Evolutionary conservation across 2,113 vertebrate genomes (phyloP).

Genomic region (Alosa alosa): DNA sequence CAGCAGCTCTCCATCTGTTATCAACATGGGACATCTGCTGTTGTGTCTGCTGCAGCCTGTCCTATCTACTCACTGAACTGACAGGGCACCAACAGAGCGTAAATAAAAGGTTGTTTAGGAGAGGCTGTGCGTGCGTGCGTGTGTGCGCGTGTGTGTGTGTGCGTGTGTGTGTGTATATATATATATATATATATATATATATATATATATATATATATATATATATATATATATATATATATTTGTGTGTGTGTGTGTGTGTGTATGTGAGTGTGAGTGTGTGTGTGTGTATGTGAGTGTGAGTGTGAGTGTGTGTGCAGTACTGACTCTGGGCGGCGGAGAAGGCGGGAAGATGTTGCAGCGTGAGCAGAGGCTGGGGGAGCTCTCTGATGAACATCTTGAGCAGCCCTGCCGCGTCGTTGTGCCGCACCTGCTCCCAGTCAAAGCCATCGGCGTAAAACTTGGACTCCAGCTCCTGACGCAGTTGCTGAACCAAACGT

Average conservation of each 20-base stretch:
- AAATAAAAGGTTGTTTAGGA: not conserved
- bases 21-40: not conserved
- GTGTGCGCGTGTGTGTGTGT: not conserved
- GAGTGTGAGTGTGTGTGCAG: constrained; percentile 21
- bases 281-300: not conserved
- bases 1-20: not conserved
- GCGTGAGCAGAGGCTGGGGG: constrained; percentile 85
- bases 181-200: no score
- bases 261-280: not conserved
- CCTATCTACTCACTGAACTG: not conserved
- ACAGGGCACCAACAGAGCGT: not conserved
- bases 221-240: not conserved
- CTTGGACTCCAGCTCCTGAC: constrained; percentile 85
- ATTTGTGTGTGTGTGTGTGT: not conserved
- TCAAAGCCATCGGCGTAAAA: constrained; percentile 81
- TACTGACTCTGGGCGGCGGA: constrained; percentile 79
- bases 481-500: constrained; percentile 73
- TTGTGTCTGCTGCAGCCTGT: not conserved
- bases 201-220: not conserved
- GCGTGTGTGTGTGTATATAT: not conserved
- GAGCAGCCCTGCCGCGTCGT: constrained; percentile 88
- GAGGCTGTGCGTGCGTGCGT: not conserved
- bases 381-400: constrained; percentile 96
- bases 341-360: constrained; percentile 87
- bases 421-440: constrained; percentile 89